Conservation (phyloP, 2,797 vertebrate species). For the Cygnus olor region DNA sequence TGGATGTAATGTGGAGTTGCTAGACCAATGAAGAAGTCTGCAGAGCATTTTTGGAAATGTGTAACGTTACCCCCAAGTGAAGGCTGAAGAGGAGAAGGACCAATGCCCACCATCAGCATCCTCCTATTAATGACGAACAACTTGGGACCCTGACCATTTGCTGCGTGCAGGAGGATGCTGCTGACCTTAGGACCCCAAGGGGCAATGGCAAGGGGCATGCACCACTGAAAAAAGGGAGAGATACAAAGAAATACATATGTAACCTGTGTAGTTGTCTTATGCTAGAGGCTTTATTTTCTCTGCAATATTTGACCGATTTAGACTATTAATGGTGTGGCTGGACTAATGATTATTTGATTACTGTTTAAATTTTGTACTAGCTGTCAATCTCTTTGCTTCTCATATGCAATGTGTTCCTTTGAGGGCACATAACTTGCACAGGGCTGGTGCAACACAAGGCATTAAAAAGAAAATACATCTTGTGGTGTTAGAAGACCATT, state of each 20-base stretch:
- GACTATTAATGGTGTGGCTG: background rate
- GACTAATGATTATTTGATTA: background rate
- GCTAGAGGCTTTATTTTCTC: background rate
- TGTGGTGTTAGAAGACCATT: background rate
- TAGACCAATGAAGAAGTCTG: background rate
- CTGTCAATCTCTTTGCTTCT: background rate
- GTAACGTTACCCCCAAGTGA: background rate
- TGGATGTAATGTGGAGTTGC: background rate
- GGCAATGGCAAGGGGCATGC: background rate
- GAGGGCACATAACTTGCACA: background rate
- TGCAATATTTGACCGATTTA: background rate
- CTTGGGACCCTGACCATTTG: rapidly evolving
- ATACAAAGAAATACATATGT: background rate
- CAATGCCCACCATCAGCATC: background rate
- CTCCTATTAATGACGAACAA: rapidly evolving
- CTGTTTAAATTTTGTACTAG: background rate
- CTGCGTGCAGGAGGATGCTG: background rate
- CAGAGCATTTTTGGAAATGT: background rate
- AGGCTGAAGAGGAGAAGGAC: background rate
- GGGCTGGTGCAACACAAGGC: background rate
- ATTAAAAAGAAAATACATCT: background rate
- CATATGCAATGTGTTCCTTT: background rate
- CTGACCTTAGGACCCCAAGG: background rate
- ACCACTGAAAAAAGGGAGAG: background rate
- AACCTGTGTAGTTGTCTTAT: background rate